Base-by-base conservation (phyloP, 2,888 invertebrate species). In the Epinotia bilunana region DNA sequence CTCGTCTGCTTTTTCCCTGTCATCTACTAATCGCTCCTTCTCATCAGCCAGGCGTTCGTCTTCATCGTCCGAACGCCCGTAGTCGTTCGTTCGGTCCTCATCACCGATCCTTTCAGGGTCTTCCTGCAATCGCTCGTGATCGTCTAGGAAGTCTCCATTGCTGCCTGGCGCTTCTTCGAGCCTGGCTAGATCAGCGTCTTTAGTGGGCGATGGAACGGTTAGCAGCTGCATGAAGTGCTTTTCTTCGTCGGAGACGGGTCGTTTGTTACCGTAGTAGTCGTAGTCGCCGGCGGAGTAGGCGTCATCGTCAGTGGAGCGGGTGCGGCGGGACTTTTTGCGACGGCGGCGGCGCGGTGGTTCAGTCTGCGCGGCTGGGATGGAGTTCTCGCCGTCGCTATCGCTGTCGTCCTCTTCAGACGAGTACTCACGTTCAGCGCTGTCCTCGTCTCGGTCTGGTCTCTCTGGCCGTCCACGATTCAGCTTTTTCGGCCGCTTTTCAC, bases 401-500 rank as follows among this genome's bases (percentile, higher is more conserved):
- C 86, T 78, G 73, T 91, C 83, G 9, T 84, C 83, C n/a, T 84
- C 86, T 67, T 88, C 80, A 9, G 74, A 75, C 2, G 71, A 46
- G 2, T 60, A 6, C 55, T 74, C 74, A 1, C 63, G 13, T 49
- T 74, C 74, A 1, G 58, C 72, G 74, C 80, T 88, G 23, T 83
- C 73, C 43, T 77, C 73, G 64, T 77, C 77, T 2, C 87, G 81
- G 58, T 89, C 88, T 1, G 88, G 80, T 23, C 76, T 77, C 60
- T 85, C 83, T 1, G 84, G 88, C 23, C 82, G 82, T 18, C 84
- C 89, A 1, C 93, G 89, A 75, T 94, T 90, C 16, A 92, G 83
- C 79, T 94, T 94, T 67, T 88, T 91, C 13, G 94, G 94, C 6
- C 88, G 88, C 76, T 91, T 92, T 77, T 91, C 93, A 76, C 84